phyloP scores from a whole-genome alignment of 2,888 invertebrate species.

The Clistopyga incitator region DNA sequence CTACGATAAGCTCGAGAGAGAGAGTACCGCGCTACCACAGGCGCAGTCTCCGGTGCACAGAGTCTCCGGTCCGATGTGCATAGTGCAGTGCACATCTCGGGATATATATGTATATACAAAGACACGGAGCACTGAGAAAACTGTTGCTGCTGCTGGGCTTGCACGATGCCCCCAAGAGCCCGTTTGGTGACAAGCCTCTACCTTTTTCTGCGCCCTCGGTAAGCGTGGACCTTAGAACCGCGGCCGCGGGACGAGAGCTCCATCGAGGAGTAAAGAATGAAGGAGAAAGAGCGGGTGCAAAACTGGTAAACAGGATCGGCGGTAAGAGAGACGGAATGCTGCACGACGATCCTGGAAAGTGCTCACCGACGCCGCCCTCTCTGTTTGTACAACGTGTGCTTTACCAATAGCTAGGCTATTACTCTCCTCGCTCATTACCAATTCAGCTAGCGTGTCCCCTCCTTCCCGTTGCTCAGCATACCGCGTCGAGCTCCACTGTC shows the following conservation, averaged over 20 bases:
- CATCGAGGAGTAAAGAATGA: slow-evolving; percentile 30
- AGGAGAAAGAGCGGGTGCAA: slow-evolving; percentile 38
- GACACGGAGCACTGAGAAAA: slow-evolving; percentile 44
- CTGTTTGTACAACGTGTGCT: slow-evolving; percentile 61
- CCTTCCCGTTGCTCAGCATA: slow-evolving; percentile 24
- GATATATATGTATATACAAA: neutral
- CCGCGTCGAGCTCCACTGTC: slow-evolving; percentile 20
- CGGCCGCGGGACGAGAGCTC: slow-evolving; percentile 45
- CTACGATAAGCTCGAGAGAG: slow-evolving; percentile 75
- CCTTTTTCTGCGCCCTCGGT: slow-evolving; percentile 62
- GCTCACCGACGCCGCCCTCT: slow-evolving; percentile 30
- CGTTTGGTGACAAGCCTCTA: slow-evolving; percentile 78
- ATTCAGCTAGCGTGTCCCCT: slow-evolving; percentile 48
- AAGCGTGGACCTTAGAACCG: slow-evolving; percentile 35
- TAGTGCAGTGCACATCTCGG: slow-evolving; percentile 53
- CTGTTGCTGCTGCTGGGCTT: slow-evolving; percentile 48
- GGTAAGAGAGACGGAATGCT: slow-evolving; percentile 29
- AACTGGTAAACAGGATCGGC: slow-evolving; percentile 27
- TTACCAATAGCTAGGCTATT: slow-evolving; percentile 65
- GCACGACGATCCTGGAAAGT: slow-evolving; percentile 61
- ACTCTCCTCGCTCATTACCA: slow-evolving; percentile 62
- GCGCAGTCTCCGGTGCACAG: slow-evolving; percentile 51
- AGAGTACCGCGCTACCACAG: slow-evolving; percentile 54
- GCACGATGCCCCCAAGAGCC: slow-evolving; percentile 68
- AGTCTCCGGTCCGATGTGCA: slow-evolving; percentile 15